Conservation (phyloP, 2,797 vertebrate genomes). For the Pitangus sulphuratus region DNA sequence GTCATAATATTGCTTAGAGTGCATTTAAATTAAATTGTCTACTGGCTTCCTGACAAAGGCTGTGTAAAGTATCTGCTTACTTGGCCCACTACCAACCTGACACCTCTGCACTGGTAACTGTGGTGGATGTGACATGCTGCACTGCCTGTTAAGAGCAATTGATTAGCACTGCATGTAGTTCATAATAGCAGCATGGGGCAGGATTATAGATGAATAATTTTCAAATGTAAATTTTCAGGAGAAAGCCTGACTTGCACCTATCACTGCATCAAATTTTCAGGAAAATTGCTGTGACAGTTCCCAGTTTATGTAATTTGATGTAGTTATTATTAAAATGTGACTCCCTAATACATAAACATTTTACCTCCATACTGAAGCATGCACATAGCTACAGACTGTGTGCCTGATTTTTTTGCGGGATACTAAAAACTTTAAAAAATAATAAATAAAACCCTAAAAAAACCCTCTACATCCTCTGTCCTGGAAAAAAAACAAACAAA, state of each 20-base stretch:
- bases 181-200: background rate
- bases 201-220: background rate
- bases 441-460: background rate
- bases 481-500: background rate
- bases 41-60: background rate
- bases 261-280: background rate
- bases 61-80: background rate
- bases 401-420: background rate
- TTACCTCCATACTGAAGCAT: background rate
- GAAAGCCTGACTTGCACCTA: background rate
- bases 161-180: rapidly evolving
- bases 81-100: background rate
- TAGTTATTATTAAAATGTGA: background rate
- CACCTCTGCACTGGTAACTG: background rate
- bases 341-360: background rate
- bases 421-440: background rate
- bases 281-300: background rate
- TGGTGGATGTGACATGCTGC: background rate
- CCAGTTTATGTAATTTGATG: background rate
- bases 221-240: background rate
- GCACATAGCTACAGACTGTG: background rate
- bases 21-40: background rate
- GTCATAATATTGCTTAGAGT: background rate
- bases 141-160: background rate
- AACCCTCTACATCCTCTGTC: background rate